Evolutionary conservation across 1,140 invertebrate genomes (phyloP), one percentile per base, ranked within the genome.

Genomic region (Nylanderia fulva): DNA sequence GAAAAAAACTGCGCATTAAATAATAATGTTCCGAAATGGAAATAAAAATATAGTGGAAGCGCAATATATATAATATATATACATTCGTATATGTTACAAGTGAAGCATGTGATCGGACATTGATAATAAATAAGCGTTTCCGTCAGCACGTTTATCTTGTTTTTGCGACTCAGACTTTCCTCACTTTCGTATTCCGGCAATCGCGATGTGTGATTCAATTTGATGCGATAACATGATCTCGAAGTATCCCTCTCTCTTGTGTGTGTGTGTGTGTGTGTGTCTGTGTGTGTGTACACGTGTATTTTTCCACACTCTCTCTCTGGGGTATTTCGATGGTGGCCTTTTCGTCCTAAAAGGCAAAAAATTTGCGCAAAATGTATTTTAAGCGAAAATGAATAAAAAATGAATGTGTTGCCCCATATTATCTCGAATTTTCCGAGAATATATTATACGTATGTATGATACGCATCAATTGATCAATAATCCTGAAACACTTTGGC

Each of bases 171-270:
- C 42, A 0, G 21, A 33, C 36, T 6, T 27, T 48, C 13, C 42
- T 64, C 48, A 33, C 29, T 77, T 64, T 52, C 27, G 60, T 64
- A 77, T 64, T 77, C 29, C n/a, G 27, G 74, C 39, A 77, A 77
- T 77, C 42, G 39, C n/a, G 27, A 45, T 33, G 27, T 21, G 60
- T 42, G 27, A 77, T 63, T 77, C 39, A 36, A 77, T 76, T 76
- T 42, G 27, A 1, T 58, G 45, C 45, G 42, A 64, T 77, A 77
- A 77, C 29, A 36, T 24, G 29, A 48, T 63, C 18, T 63, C 56
- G 27, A 48, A 15, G 58, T 48, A 63, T 60, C 36, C 15, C 21
- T 39, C 72, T 48, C 24, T 60, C n/a, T n/a, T n/a, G n/a, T n/a
- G n/a, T n/a, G n/a, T n/a, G n/a, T n/a, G n/a, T n/a, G n/a, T n/a